phyloP scores from a whole-genome alignment of 2,113 vertebrate genomes.

The Mionectes macconnelli region DNA sequence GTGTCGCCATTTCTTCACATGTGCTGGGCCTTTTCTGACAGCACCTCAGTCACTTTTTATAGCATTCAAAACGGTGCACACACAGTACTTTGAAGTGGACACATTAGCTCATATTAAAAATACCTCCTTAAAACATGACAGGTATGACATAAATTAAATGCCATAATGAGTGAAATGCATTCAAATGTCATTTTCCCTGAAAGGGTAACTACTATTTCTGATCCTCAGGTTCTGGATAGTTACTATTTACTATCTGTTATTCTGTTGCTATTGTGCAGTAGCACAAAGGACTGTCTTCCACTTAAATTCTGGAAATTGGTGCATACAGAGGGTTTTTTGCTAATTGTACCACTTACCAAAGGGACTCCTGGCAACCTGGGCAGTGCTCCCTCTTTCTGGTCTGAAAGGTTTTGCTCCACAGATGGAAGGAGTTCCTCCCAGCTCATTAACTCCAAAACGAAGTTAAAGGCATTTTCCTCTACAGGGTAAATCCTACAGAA shows the following conservation, averaged over 20 bases:
- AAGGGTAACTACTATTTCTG: background rate
- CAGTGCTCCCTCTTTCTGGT: fast-evolving
- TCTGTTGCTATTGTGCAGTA: background rate
- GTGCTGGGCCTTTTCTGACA: fast-evolving
- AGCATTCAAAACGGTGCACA: fast-evolving
- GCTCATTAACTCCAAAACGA: background rate
- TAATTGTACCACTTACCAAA: background rate
- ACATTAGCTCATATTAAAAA: background rate
- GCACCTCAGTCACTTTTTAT: background rate
- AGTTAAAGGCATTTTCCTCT: background rate
- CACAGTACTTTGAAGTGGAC: background rate
- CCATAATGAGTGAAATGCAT: background rate
- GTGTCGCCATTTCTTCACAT: fast-evolving
- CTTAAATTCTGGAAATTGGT: background rate
- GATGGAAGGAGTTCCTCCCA: background rate
- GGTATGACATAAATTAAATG: background rate
- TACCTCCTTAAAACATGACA: background rate
- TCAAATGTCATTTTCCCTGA: background rate
- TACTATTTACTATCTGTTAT: background rate
- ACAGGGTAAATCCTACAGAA: background rate
- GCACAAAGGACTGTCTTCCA: background rate
- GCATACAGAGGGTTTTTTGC: background rate
- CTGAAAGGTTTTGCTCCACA: background rate
- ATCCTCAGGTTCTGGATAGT: background rate
- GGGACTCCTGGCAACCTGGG: background rate